Conservation (phyloP, 2,888 invertebrate genomes). For the Lysandra bellargus region DNA sequence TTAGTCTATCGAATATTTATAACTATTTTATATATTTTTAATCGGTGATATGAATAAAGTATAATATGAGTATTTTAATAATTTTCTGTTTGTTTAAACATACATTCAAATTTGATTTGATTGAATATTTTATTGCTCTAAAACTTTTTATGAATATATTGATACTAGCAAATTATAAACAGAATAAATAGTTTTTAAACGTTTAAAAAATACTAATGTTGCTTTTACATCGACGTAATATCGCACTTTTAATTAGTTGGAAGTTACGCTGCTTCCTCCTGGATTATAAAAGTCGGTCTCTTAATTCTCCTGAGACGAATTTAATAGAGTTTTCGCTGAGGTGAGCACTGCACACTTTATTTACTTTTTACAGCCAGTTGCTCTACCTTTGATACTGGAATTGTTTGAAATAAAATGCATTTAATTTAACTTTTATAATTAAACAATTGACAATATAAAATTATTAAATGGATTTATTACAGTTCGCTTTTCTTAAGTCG, state of each 20-base stretch:
- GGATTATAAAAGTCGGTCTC: constrained; percentile 50
- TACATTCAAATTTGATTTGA: no score
- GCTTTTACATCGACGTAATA: neutral
- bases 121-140: no score
- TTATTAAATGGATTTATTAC: no score
- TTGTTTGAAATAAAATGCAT: constrained; percentile 45
- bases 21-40: neutral
- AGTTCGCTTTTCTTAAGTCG: no score
- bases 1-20: neutral
- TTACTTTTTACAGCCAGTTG: constrained; percentile 62
- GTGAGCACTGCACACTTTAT: constrained; percentile 60
- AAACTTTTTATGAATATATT: no score
- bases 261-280: constrained; percentile 40
- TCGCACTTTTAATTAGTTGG: neutral
- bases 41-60: no score
- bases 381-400: constrained; percentile 52
- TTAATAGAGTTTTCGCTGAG: constrained; percentile 77
- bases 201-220: neutral
- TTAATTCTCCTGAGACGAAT: constrained; percentile 70
- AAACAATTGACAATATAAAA: neutral
- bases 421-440: neutral
- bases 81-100: no score
- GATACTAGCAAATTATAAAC: no score
- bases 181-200: neutral
- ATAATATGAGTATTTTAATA: no score